Conservation (phyloP, 2,888 invertebrate genomes). For the Gonocerus acuteangulatus region DNA sequence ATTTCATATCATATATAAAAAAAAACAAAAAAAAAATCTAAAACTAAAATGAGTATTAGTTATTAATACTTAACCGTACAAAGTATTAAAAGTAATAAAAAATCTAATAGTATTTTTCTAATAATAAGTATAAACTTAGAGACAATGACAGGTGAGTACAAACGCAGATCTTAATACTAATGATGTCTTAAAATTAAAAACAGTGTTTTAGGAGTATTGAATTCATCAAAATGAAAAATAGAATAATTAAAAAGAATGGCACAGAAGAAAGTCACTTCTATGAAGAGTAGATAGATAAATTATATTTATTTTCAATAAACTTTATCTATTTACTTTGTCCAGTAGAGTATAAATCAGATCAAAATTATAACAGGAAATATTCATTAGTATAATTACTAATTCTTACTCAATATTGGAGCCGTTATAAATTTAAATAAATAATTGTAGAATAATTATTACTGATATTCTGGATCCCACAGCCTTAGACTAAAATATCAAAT, state of each 20-base stretch:
- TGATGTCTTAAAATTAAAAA: conserved; percentile 12
- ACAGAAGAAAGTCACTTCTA: background rate
- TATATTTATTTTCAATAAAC: no score
- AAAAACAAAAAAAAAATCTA: conserved; percentile 3
- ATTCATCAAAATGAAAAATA: background rate
- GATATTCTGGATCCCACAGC: no score
- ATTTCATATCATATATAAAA: conserved; percentile 9
- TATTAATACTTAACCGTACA: conserved; percentile 11
- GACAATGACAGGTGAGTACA: background rate
- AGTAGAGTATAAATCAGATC: no score
- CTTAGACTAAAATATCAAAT: no score
- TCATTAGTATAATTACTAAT: no score
- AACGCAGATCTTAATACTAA: background rate
- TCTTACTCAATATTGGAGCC: no score
- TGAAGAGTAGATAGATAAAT: no score
- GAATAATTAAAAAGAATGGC: conserved; percentile 11
- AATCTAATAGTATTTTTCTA: background rate
- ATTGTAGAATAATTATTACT: no score
- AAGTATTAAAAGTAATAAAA: conserved; percentile 3
- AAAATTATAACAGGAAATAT: no score
- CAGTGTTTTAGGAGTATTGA: conserved; percentile 15
- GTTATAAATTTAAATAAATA: no score
- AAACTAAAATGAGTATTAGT: conserved; percentile 21
- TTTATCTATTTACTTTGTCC: no score
- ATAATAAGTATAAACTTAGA: no score